Base-by-base conservation (phyloP, 2,113 vertebrate genomes). In the Nothocercus julius region DNA sequence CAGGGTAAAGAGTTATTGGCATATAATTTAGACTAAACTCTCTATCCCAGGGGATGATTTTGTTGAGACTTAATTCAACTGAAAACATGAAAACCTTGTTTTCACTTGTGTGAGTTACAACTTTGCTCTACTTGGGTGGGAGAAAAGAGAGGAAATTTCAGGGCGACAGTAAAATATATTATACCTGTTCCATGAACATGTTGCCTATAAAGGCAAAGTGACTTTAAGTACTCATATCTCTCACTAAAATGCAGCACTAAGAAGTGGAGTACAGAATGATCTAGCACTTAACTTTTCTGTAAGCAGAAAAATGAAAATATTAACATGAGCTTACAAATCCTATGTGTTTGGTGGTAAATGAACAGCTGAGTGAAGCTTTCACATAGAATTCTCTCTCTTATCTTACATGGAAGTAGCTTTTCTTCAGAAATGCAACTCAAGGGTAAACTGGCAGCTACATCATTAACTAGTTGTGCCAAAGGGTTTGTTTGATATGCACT, bases 361-460 rank as follows among this genome's bases (percentile, higher is more conserved):
- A 76, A 66, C 87, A 92, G 88, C 75, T 63, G 66, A 68, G 24
- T 6, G 88, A 24, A 44, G 72, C 93, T 97, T 96, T 94, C 78
- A 44, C 67, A 76, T 82, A 80, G 95, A 85, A 68, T 82, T 92
- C 4, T 5, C 56, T 92, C 85, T 91, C 79, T 82, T 85, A 28
- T 34, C 34, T 89, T 93, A 64, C 63, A 88, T 77, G 82, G 89
- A 90, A 96, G 54, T 34, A 53, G 82, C 86, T 93, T 94, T 97
- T 89, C 86, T 87, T 92, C 81, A 80, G 85, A 82, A 87, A 54
- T 74, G 90, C 93, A 44, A 2, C 51, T 73, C 82, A 73, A 91
- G 70, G 36, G 92, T 79, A 91, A 96, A 47, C 68, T 82, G 92
- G 95, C 93, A 92, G 95, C 95, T 97, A 69, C 45, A 30, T 10